phyloP scores from a whole-genome alignment of 2,888 invertebrate genomes.

The Drepana falcataria region DNA sequence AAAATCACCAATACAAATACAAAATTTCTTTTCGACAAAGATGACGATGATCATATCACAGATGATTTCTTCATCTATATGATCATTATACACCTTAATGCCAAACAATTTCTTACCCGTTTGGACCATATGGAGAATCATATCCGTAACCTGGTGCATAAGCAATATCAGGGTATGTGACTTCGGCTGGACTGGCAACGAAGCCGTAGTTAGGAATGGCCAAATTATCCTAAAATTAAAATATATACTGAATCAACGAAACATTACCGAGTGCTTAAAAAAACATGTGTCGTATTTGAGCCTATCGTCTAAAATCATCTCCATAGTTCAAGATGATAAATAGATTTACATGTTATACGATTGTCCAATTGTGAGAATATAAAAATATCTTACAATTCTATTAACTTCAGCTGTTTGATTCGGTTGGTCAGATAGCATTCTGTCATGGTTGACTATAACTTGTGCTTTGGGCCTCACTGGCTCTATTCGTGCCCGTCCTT shows the following conservation, averaged over 20 bases:
- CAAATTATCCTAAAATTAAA: conserved; percentile 47
- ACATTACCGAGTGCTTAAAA: neutral
- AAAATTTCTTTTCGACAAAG: neutral
- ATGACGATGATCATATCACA: too few relatives aligned
- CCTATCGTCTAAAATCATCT: too few relatives aligned
- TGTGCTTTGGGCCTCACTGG: conserved; percentile 48
- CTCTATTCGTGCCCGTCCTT: conserved; percentile 51
- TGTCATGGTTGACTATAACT: conserved; percentile 47
- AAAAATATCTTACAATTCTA: conserved; percentile 44
- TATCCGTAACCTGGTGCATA: conserved; percentile 68
- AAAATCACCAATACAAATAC: neutral
- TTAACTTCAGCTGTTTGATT: conserved; percentile 42
- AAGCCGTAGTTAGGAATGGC: conserved; percentile 46
- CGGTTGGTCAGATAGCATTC: conserved; percentile 64
- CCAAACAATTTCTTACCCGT: conserved; percentile 31
- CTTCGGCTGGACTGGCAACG: conserved; percentile 42
- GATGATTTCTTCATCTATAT: too few relatives aligned
- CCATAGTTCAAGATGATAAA: too few relatives aligned
- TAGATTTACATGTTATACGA: too few relatives aligned
- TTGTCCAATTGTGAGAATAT: too few relatives aligned
- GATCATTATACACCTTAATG: neutral
- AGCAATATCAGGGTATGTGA: conserved; percentile 60
- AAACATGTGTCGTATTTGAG: too few relatives aligned
- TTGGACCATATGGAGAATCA: conserved; percentile 42
- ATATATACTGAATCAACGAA: neutral